These are phyloP conservation scores for Nerophis ophidion DNA, from an alignment of 2,113 vertebrate species.

Conservation along the genomic window DNA sequence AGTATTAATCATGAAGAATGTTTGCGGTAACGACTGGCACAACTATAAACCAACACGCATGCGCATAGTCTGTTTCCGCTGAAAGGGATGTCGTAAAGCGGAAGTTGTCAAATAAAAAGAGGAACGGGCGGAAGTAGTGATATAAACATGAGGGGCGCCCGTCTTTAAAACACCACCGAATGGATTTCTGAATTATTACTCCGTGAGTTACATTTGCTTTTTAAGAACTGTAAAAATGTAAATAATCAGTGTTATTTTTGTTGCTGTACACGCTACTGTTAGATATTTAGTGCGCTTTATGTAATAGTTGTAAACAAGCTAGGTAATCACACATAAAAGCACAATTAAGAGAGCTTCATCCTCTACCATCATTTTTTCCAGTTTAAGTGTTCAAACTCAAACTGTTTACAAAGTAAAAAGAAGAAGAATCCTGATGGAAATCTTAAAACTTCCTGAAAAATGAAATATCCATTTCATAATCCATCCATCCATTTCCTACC, in stretches of 20 bases:
- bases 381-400: no score
- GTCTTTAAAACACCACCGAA: slow-evolving; percentile 30
- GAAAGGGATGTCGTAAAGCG: neutral
- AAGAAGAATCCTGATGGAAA: no score
- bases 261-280: no score
- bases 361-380: neutral
- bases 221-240: no score
- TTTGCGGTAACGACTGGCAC: neutral
- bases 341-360: neutral
- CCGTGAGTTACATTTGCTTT: slow-evolving; percentile 18
- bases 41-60: slow-evolving; percentile 14
- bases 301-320: neutral
- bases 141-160: slow-evolving; percentile 9
- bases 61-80: slow-evolving; percentile 24
- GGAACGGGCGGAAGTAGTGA: neutral
- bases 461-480: no score
- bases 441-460: no score
- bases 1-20: neutral
- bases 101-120: slow-evolving; percentile 20
- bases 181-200: neutral
- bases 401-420: no score
- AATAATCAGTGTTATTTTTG: no score
- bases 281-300: no score
- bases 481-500: no score
- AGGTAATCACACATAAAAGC: no score